Base-by-base conservation (phyloP, 35 echinoderm and acorn worm genomes). In the Ptychodera flava region DNA sequence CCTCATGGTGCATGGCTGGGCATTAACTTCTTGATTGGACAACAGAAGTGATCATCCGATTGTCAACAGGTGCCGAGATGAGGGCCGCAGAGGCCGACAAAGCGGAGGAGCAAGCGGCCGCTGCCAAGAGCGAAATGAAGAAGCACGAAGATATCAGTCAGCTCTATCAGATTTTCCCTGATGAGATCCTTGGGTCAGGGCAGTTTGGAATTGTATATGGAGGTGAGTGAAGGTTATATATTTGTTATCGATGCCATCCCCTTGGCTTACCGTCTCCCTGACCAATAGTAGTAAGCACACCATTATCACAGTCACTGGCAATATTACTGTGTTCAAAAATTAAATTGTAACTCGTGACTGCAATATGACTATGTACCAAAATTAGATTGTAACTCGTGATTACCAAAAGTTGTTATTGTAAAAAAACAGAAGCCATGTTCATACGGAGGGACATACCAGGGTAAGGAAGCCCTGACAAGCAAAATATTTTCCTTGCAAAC, bases 191-290 rank as follows among this genome's bases (percentile, higher is more conserved):
- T 31, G 95, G 95, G 14, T 98, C 95, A 31, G 95, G 95, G 36
- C 95, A 98, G 85, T 98, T 98, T 94, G 95, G 95, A 37, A 98
- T 98, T 52, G 95, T 98, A 28, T 98, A 98, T 88, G 95, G 95
- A 88, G 95, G 95, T 98, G 88, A 80, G 92, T 30, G 27, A 32
- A 81, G 28, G 53, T 1, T 76, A n/a, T 31, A n/a, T 76, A 16
- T 76, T 6, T 29, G 10, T 38, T 16, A 30, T 15, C 36, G 29
- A 29, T 14, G 14, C 28, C 36, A n/a, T n/a, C n/a, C n/a, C n/a
- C n/a, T n/a, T n/a, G n/a, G n/a, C n/a, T n/a, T n/a, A n/a, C n/a
- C n/a, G n/a, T n/a, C n/a, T n/a, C n/a, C n/a, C n/a, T n/a, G n/a
- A n/a, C n/a, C n/a, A n/a, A n/a, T n/a, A n/a, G n/a, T n/a, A n/a